Conservation (phyloP, 2,888 invertebrate genomes). For the Metalampra italica region DNA sequence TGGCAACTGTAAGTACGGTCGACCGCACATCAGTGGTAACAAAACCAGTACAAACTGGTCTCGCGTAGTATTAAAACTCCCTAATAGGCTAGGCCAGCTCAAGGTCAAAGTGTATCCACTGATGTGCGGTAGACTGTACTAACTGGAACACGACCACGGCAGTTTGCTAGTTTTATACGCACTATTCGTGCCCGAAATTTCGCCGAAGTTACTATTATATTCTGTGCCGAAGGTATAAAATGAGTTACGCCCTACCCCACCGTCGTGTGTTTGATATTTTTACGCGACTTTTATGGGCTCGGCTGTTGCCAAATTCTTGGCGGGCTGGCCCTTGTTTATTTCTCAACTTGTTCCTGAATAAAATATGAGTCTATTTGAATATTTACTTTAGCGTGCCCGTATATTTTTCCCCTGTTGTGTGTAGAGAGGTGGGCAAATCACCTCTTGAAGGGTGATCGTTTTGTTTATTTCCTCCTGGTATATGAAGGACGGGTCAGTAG, state of each 20-base stretch:
- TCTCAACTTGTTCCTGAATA: background rate
- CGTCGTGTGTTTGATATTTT: background rate
- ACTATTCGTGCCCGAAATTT: background rate
- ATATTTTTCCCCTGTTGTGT: background rate
- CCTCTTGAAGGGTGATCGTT: background rate
- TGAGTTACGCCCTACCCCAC: background rate
- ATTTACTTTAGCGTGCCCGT: background rate
- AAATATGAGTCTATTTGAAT: constrained; percentile 1
- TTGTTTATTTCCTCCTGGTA: background rate
- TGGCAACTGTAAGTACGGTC: too few relatives aligned
- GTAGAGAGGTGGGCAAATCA: background rate
- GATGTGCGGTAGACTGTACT: too few relatives aligned
- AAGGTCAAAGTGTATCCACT: too few relatives aligned
- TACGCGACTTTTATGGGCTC: background rate
- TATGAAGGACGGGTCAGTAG: too few relatives aligned
- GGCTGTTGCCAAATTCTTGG: background rate
- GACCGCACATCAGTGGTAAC: too few relatives aligned
- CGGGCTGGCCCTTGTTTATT: background rate
- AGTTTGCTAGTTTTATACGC: too few relatives aligned
- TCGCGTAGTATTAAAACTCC: too few relatives aligned
- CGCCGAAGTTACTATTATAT: too few relatives aligned
- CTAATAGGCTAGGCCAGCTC: too few relatives aligned
- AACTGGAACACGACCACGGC: too few relatives aligned
- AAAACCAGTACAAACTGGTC: too few relatives aligned
- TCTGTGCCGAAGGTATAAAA: too few relatives aligned